A percentile compares a stretch with the other conserved stretches of the same genome.
phyloP scores from a whole-genome alignment of 2,113 vertebrate genomes.

The Myrmecophaga tridactyla region DNA sequence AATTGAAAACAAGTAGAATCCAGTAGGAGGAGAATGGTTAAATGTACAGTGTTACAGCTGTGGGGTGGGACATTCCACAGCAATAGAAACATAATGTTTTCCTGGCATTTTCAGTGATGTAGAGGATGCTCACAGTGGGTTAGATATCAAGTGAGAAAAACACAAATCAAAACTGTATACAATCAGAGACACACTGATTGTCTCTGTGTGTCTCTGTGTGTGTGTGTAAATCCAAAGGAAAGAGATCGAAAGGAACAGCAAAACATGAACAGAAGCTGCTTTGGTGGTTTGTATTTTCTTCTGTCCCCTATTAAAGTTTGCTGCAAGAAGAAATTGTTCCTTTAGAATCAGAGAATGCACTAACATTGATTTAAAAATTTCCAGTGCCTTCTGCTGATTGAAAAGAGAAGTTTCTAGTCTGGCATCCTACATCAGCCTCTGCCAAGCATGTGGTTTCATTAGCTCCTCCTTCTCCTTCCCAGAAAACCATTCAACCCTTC shows the following conservation, averaged over 20 bases:
- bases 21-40: background rate
- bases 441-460: constrained; percentile 39
- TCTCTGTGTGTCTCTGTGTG: rapidly evolving
- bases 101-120: background rate
- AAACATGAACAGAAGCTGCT: rapidly evolving
- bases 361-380: background rate
- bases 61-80: background rate
- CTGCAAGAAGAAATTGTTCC: background rate
- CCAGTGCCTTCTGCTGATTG: background rate
- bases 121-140: background rate
- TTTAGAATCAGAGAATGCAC: background rate
- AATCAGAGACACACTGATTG: rapidly evolving
- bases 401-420: background rate
- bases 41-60: rapidly evolving
- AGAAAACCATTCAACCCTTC: constrained; percentile 52
- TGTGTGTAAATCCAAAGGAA: background rate
- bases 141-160: background rate
- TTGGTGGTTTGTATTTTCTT: background rate
- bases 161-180: rapidly evolving
- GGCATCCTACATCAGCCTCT: background rate
- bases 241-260: rapidly evolving
- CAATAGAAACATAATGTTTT: background rate
- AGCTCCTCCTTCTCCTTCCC: constrained; percentile 55
- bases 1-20: background rate
- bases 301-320: rapidly evolving